Conservation (phyloP, 2,888 invertebrate genomes). For the Campoplex capitator region DNA sequence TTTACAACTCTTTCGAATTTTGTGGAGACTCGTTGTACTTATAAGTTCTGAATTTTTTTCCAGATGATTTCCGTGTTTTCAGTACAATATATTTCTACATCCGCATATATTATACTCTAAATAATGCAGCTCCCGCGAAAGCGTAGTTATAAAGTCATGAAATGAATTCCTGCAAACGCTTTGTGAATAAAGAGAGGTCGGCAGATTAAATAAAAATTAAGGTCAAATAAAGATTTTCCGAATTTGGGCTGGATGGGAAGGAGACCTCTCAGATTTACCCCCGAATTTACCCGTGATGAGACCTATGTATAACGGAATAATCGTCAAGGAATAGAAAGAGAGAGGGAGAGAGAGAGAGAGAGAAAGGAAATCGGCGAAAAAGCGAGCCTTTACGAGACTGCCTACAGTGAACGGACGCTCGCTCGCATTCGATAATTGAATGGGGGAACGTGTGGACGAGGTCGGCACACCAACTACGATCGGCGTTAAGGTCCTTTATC, state of each 20-base stretch:
- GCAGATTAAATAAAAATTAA: background rate
- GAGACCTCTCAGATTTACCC: background rate
- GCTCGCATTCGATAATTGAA: constrained; percentile 80
- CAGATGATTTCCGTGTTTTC: background rate
- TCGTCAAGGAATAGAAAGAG: background rate
- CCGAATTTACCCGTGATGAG: constrained; percentile 13
- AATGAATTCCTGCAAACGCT: no score
- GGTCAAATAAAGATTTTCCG: background rate
- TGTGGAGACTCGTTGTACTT: background rate
- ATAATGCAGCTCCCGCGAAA: background rate
- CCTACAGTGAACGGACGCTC: constrained; percentile 70
- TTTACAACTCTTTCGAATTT: constrained; percentile 5
- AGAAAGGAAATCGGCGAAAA: constrained; percentile 56
- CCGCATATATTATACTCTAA: background rate
- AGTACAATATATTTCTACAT: background rate
- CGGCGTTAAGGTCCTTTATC: constrained; percentile 74
- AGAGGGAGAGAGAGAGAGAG: constrained; percentile 26
- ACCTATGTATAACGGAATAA: background rate
- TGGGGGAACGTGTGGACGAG: constrained; percentile 78
- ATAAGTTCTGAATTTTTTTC: background rate
- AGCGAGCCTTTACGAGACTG: constrained; percentile 62
- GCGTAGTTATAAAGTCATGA: background rate
- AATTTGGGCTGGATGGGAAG: background rate
- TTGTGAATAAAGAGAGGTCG: background rate
- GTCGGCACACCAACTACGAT: constrained; percentile 76